Base-by-base conservation (phyloP, 2,888 invertebrate species). In the Carpatolechia fugitivella region DNA sequence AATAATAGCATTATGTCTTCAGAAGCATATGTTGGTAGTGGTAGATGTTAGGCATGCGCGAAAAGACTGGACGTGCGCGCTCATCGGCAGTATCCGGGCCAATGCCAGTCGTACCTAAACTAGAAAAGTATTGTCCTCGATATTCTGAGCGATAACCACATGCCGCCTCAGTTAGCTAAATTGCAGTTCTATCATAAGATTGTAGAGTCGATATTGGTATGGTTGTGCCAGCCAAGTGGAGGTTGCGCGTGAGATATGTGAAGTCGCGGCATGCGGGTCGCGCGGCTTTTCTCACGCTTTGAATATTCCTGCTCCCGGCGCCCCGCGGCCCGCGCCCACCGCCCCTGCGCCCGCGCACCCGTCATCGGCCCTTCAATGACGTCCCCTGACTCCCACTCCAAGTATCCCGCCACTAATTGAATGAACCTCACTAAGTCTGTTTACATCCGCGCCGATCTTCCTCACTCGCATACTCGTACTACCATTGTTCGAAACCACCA, bases 101-200 rank as follows among this genome's bases (percentile, higher is more conserved):
- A 90, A 89, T 89, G 89, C 86, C 89, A 87, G 81, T 76, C 78
- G 83, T 85, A 85, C 85, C 86, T 89, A 89, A 88, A 87, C 89
- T 89, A 88, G 88, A 88, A 87, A 88, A 88, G 82, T 86, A 88
- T 88, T 89, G 89, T 89, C 89, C 88, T 89, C 89, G 89, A 88
- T 85, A 85, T 83, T 86, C 80, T 74, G 76, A 84, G 80, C 85
- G 89, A 89, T 90, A 87, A 88, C 85, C 80, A 73, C 82, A 76
- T 68, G 59, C 59, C 56, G 58, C 47, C 56, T 60, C 30, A 57
- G 59, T 60, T 61, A 50, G 24, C 41, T 41, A 41, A 82, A 77
- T 78, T 66, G 66, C 71, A 69, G 64, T 78, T 79, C 65, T 86
- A 79, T 65, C 52, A 52, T 60, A 24, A 58, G 33, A 38, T 2